These are phyloP conservation scores for Vollenhovia emeryi DNA, from an alignment of 1,140 invertebrate genomes.

Conservation along the genomic window DNA sequence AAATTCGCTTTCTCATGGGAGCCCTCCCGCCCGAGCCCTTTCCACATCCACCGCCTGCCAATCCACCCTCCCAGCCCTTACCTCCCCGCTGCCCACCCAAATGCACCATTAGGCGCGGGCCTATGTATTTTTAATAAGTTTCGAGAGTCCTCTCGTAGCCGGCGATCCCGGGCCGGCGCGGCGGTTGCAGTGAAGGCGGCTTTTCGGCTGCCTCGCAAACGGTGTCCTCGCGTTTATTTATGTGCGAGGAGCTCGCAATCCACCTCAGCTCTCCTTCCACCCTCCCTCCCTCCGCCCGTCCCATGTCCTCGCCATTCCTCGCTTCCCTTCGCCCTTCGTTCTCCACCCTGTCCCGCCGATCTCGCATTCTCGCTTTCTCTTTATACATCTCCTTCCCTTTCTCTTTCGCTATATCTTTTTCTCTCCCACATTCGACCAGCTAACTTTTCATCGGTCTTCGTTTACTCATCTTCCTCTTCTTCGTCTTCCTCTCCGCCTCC, in stretches of 20 bases:
- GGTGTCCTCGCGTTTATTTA: conserved; percentile 82
- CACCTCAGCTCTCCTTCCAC: conserved; percentile 68
- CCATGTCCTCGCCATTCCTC: conserved; percentile 17
- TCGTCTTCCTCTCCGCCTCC: not conserved
- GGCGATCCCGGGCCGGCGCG: conserved; percentile 68
- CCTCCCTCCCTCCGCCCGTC: not conserved
- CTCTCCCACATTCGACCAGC: conserved; percentile 62
- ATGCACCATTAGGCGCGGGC: conserved; percentile 77
- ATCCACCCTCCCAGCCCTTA: conserved; percentile 41
- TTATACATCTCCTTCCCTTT: conserved; percentile 10
- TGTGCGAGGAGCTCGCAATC: conserved; percentile 77
- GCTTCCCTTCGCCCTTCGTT: not conserved
- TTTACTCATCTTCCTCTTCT: not conserved
- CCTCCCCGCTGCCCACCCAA: conserved; percentile 71
- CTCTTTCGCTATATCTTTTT: conserved; percentile 27
- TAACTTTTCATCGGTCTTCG: conserved; percentile 70
- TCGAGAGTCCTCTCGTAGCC: conserved; percentile 76
- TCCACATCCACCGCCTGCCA: conserved; percentile 65
- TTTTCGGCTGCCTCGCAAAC: conserved; percentile 79
- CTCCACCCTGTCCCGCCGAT: conserved; percentile 47
- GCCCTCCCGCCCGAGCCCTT: conserved; percentile 40
- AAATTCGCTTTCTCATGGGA: conserved; percentile 72
- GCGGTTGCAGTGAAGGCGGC: conserved; percentile 78
- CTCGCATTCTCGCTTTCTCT: conserved; percentile 38
- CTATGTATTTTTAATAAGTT: conserved; percentile 84